Conservation (phyloP, 2,113 vertebrate genomes). For the Heterotis niloticus region DNA sequence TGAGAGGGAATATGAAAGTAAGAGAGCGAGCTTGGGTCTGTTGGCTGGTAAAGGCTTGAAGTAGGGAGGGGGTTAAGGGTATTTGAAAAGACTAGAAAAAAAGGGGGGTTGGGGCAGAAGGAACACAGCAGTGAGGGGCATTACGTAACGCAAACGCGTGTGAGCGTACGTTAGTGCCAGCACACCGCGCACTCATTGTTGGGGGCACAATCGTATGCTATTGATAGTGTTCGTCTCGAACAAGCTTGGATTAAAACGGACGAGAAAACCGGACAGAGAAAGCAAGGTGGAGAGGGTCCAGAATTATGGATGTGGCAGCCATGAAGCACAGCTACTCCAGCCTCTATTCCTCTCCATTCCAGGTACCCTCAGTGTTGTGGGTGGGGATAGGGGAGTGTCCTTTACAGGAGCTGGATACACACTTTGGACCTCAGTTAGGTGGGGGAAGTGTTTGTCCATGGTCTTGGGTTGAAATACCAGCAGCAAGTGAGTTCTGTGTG, state of each 20-base stretch:
- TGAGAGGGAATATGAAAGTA: background rate
- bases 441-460: too few species aligned
- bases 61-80: background rate
- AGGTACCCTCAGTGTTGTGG: slow-evolving; percentile 22
- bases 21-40: background rate
- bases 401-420: background rate
- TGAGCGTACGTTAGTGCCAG: background rate
- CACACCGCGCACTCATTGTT: background rate
- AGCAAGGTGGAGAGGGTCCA: background rate
- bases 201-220: background rate
- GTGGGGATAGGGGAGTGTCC: background rate
- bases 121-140: background rate
- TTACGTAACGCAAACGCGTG: slow-evolving; percentile 8
- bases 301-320: slow-evolving; percentile 28
- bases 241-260: background rate
- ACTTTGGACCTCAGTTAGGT: too few species aligned
- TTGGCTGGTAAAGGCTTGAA: slow-evolving; percentile 15
- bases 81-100: background rate
- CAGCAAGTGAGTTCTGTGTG: too few species aligned
- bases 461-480: too few species aligned
- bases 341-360: slow-evolving; percentile 24
- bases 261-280: too few species aligned
- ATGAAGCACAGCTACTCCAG: slow-evolving; percentile 32
- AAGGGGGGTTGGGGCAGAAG: background rate
- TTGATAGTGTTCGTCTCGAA: background rate